phyloP scores from a whole-genome alignment of 2,888 invertebrate genomes.

The Nephrotoma guestfalica region DNA sequence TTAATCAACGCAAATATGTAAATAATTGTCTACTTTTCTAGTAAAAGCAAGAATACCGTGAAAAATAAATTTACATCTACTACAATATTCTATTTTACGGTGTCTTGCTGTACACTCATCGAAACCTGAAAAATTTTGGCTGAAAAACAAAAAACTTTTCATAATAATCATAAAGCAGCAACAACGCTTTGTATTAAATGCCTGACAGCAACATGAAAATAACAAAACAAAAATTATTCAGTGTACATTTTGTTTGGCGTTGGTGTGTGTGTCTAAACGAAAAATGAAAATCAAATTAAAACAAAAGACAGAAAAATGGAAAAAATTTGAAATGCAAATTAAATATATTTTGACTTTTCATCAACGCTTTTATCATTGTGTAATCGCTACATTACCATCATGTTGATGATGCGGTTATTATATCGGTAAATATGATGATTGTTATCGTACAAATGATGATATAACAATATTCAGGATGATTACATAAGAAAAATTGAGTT shows the following conservation, averaged over 20 bases:
- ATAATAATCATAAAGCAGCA: background rate
- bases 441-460: background rate
- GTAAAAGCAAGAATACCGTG: background rate
- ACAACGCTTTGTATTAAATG: background rate
- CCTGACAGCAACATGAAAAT: background rate
- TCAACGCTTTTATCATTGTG: background rate
- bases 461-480: background rate
- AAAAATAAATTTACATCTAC: background rate
- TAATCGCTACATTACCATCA: background rate
- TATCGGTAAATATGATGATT: background rate
- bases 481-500: too few species aligned
- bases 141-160: background rate
- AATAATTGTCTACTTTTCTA: background rate
- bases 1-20: background rate
- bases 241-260: background rate
- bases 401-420: background rate
- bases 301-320: background rate
- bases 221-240: background rate
- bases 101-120: background rate
- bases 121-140: background rate
- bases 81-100: background rate
- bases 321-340: background rate
- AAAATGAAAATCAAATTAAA: background rate
- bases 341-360: background rate
- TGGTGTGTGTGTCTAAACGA: background rate